Evolutionary conservation across 2,797 vertebrate species (phyloP), one percentile per base, ranked within the genome.

Genomic region (Epinephelus awoara): DNA sequence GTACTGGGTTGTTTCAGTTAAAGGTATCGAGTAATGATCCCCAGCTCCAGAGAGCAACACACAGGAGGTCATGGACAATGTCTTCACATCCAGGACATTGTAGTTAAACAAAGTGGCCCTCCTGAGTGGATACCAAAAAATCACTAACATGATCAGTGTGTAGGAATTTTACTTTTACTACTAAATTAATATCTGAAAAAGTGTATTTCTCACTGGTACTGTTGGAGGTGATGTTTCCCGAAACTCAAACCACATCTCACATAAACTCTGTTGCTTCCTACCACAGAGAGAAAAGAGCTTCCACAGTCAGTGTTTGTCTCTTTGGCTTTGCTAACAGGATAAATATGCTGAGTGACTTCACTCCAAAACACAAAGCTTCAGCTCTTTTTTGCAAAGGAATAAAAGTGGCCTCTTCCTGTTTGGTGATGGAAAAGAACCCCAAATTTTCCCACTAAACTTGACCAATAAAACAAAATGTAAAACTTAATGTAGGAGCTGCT

Each of bases 71-170:
- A 46, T 55, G 42, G 77, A 25, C 29, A 44, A 46, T 1, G 5
- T 42, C 27, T 78, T 34, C 23, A 81, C 25, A 82, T 7, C 25
- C 25, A 63, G 47, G 21, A 57, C 12, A 29, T 27, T 51, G 68
- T 64, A 74, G 82, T 75, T 74, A 80, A 82, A 85, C 7, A 5
- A 59, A 46, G 38, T 67, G 47, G 7, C 72, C 27, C 38, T 69
- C 17, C 51, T 25, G 66, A 40, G 5, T 29, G 61, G 49, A 80
- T 27, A 65, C 12, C 54, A 61, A 44, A 61, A 25, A 80, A 49
- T 57, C 55, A 49, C 21, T 23, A 54, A 54, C 75, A 50, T 38
- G 55, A 62, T 59, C 18, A 75, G 18, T 19, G 21, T 46, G 44
- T 7, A 25, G 25, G 21, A 57, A 69, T 66, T 61, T 49, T 5